phyloP scores from a whole-genome alignment of 1,140 invertebrate species.

The Drosophila navojoa region DNA sequence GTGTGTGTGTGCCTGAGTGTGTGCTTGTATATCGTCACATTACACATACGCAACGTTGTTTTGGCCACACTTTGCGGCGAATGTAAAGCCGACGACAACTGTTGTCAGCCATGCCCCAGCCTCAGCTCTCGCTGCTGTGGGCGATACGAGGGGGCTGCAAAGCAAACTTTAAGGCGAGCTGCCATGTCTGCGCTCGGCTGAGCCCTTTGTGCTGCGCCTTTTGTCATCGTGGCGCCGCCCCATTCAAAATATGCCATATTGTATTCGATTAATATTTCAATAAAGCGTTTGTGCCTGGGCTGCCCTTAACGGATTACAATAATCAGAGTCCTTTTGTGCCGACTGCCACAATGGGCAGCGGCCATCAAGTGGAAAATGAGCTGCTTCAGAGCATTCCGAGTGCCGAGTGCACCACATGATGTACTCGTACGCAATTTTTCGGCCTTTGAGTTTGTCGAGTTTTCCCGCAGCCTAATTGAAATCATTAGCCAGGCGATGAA shows the following conservation, averaged over 20 bases:
- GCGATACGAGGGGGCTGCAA: background rate
- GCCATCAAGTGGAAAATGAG: slow-evolving; percentile 29
- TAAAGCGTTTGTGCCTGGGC: slow-evolving; percentile 58
- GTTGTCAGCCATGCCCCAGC: slow-evolving; percentile 3
- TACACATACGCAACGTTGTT: slow-evolving; percentile 68
- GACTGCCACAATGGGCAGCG: slow-evolving; percentile 32
- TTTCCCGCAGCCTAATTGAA: slow-evolving; percentile 45
- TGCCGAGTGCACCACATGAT: slow-evolving; percentile 51
- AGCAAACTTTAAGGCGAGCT: background rate
- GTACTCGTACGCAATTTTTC: slow-evolving; percentile 48
- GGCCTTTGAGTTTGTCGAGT: background rate
- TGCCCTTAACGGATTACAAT: slow-evolving; percentile 71
- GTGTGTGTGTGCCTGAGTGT: slow-evolving; percentile 44
- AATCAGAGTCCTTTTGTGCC: slow-evolving; percentile 60
- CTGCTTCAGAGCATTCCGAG: slow-evolving; percentile 15
- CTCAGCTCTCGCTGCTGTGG: background rate
- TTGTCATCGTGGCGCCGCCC: slow-evolving; percentile 34
- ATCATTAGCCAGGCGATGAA: slow-evolving; percentile 54
- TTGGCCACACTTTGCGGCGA: slow-evolving; percentile 18
- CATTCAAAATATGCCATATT: slow-evolving; percentile 62
- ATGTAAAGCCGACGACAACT: slow-evolving; percentile 23
- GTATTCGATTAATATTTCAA: slow-evolving; percentile 80
- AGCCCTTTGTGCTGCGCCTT: slow-evolving; percentile 6
- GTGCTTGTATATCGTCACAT: slow-evolving; percentile 61
- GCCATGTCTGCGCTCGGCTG: background rate